A percentile compares a stretch with the other conserved stretches of the same genome.
Conservation (phyloP, 1,140 invertebrate genomes). For the Aphidius gifuensis region DNA sequence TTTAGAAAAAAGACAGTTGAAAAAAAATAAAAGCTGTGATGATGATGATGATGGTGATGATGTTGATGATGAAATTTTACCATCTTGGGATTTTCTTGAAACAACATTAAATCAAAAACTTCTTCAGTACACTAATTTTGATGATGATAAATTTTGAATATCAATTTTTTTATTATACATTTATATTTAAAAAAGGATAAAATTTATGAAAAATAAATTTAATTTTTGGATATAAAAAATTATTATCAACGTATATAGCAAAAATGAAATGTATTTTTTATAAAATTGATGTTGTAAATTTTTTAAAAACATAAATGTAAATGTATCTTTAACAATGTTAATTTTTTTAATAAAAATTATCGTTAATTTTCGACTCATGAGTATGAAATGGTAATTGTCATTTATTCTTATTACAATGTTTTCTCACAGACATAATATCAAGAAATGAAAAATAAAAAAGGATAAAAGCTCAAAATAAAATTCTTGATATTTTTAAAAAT, state of each 20-base stretch:
- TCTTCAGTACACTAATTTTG: constrained; percentile 26
- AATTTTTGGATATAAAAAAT: not conserved
- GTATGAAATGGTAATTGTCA: no score
- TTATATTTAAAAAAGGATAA: not conserved
- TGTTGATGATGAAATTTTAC: constrained; percentile 31
- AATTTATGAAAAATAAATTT: no score
- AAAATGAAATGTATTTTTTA: no score
- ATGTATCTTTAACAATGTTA: no score
- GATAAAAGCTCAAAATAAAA: no score
- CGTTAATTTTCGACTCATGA: no score
- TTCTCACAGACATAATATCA: no score
- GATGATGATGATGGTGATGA: constrained; percentile 25
- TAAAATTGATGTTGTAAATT: constrained; percentile 8
- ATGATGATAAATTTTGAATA: not conserved
- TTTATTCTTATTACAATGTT: no score
- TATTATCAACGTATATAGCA: not conserved
- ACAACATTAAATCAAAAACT: constrained; percentile 37
- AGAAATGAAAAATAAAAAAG: no score
- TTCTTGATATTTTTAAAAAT: no score
- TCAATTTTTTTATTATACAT: not conserved
- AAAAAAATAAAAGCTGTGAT: constrained; percentile 10
- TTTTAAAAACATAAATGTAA: not conserved
- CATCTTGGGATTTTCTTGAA: constrained; percentile 40
- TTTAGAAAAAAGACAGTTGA: constrained; percentile 24
- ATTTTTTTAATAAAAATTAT: no score